Evolutionary conservation across 1,140 invertebrate genomes (phyloP).

Genomic region (Brachionus rubens): DNA sequence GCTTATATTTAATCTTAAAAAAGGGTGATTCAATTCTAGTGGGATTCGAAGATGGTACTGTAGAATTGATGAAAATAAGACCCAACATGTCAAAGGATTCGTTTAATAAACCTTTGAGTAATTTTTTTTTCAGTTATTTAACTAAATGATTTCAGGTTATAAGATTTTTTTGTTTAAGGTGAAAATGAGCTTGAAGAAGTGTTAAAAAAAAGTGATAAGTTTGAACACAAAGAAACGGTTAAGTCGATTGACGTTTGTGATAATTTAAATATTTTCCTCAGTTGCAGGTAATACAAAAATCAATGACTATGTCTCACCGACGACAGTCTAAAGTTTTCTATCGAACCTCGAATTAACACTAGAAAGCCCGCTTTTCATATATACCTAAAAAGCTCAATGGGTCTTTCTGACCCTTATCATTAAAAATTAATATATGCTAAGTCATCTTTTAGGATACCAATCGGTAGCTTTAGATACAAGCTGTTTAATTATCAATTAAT

Average conservation of each 20-base stretch:
- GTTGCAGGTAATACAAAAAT: constrained; percentile 51
- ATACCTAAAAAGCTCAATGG: too few species aligned
- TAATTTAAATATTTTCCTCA: constrained; percentile 52
- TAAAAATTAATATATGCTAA: too few species aligned
- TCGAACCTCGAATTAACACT: too few species aligned
- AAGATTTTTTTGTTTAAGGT: not conserved
- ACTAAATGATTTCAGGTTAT: not conserved
- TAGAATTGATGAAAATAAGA: not conserved
- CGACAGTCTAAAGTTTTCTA: not conserved
- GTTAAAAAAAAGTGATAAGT: not conserved
- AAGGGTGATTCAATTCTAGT: not conserved
- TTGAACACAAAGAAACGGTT: constrained; percentile 53
- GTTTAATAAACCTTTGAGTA: not conserved
- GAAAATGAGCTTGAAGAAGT: not conserved
- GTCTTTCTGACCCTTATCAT: too few species aligned
- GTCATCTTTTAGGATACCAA: too few species aligned
- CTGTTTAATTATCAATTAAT: too few species aligned
- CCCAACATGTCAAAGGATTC: not conserved
- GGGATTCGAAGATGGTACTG: constrained; percentile 16
- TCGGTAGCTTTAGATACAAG: too few species aligned
- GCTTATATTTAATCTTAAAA: not conserved
- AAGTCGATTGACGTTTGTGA: constrained; percentile 53
- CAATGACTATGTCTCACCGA: too few species aligned
- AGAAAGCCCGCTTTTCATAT: too few species aligned
- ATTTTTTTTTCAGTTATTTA: not conserved